A percentile compares a stretch with the other conserved stretches of the same genome.
phyloP scores from a whole-genome alignment of 2,113 vertebrate species.

The Dermatemys mawii region DNA sequence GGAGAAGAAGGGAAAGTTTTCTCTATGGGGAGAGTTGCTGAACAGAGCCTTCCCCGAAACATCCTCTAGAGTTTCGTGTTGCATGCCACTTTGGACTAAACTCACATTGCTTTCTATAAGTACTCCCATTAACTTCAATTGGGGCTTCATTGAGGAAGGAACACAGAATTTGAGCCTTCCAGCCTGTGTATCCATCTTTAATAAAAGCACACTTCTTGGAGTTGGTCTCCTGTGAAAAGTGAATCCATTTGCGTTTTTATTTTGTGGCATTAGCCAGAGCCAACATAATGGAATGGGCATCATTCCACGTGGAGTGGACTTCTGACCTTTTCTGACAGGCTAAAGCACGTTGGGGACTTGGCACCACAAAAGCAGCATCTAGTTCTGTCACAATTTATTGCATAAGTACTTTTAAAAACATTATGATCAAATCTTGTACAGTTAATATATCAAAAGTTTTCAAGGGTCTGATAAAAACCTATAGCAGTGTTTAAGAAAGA shows the following conservation, averaged over 20 bases:
- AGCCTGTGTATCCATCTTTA: background rate
- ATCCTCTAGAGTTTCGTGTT: background rate
- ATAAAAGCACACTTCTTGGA: conserved; percentile 26
- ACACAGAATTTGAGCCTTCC: background rate
- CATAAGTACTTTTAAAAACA: conserved; percentile 1
- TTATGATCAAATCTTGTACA: conserved; percentile 32
- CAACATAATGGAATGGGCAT: conserved; percentile 39
- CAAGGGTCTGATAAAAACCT: conserved; percentile 23
- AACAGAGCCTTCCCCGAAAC: background rate
- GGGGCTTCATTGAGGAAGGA: accelerated
- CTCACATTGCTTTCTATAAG: background rate
- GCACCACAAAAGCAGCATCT: background rate
- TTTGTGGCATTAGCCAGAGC: background rate
- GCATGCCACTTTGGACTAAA: conserved; percentile 4
- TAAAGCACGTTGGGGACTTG: background rate
- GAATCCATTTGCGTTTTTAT: conserved; percentile 15
- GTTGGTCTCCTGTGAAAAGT: conserved; percentile 35
- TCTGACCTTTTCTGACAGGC: conserved; percentile 30
- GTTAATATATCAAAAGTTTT: conserved; percentile 21
- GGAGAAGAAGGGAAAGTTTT: background rate
- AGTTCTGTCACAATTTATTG: conserved; percentile 3
- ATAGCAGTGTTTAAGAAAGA: conserved; percentile 49
- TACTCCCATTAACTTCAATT: background rate
- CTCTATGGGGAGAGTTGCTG: background rate
- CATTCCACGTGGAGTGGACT: conserved; percentile 34